These are phyloP conservation scores for Harpagifer antarcticus DNA, from an alignment of 2,797 vertebrate genomes.

Conservation along the genomic window DNA sequence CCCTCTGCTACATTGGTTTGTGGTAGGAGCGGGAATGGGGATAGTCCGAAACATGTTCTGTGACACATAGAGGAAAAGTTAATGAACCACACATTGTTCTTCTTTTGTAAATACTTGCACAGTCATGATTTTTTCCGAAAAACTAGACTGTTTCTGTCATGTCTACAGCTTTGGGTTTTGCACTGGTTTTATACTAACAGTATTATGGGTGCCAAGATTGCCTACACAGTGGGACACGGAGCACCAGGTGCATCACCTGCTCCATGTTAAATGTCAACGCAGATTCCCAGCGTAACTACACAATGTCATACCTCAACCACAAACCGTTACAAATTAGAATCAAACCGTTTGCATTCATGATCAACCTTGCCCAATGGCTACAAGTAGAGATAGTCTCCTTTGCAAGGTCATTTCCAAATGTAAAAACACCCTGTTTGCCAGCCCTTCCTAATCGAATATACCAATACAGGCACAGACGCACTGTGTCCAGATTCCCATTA, in stretches of 20 bases:
- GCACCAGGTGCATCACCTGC: conserved; percentile 75
- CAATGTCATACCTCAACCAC: not conserved
- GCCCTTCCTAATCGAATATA: conserved; percentile 40
- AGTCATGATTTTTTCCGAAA: conserved; percentile 59
- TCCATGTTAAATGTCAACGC: conserved; percentile 64
- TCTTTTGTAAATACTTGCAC: conserved; percentile 65
- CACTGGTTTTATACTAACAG: conserved; percentile 25
- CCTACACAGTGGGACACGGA: conserved; percentile 63
- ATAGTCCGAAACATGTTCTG: conserved; percentile 66
- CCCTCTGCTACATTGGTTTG: conserved; percentile 58
- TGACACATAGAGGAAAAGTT: conserved; percentile 75
- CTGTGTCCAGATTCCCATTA: conserved; percentile 7
- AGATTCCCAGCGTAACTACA: conserved; percentile 22
- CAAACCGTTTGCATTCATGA: conserved; percentile 5
- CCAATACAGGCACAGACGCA: conserved; percentile 26
- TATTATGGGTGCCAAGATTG: conserved; percentile 72
- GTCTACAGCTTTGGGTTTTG: conserved; percentile 40
- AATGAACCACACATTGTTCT: conserved; percentile 71
- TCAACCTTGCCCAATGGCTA: not conserved
- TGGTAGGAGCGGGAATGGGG: conserved; percentile 58
- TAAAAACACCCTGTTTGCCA: conserved; percentile 25
- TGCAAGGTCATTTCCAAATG: conserved; percentile 28
- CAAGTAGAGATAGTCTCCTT: conserved; percentile 6
- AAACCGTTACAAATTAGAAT: conserved; percentile 22
- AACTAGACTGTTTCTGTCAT: conserved; percentile 50